Evolutionary conservation across 2,888 invertebrate species (phyloP).

Genomic region (Tipula confusa): DNA sequence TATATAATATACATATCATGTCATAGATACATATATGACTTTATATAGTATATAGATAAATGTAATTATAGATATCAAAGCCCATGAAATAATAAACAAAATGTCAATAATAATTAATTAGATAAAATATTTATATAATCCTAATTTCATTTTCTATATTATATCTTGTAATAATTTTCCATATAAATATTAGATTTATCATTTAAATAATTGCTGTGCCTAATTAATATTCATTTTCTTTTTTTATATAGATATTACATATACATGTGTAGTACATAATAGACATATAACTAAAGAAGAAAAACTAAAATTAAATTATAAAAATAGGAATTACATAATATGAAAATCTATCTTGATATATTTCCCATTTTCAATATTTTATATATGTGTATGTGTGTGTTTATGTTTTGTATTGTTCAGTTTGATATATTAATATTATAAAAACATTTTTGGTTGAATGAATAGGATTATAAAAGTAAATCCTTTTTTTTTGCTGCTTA

Average conservation of each 20-base stretch:
- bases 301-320: not conserved
- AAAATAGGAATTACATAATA: not conserved
- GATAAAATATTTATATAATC: not conserved
- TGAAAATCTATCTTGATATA: not conserved
- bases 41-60: not conserved
- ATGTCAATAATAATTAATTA: constrained; percentile 9
- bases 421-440: not conserved
- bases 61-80: not conserved
- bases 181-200: not conserved
- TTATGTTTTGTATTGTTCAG: not conserved
- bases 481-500: not conserved
- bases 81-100: constrained; percentile 1
- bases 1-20: too few species aligned
- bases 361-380: not conserved
- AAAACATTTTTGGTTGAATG: not conserved
- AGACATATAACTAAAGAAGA: not conserved
- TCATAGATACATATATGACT: not conserved
- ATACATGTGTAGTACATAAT: not conserved
- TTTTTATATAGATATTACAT: not conserved
- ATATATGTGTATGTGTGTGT: not conserved
- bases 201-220: not conserved
- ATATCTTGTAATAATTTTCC: not conserved
- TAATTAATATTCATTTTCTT: not conserved
- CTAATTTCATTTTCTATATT: not conserved
- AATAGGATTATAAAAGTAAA: not conserved